phyloP scores from a whole-genome alignment of 2,797 vertebrate genomes.

The Eleutherodactylus coqui region DNA sequence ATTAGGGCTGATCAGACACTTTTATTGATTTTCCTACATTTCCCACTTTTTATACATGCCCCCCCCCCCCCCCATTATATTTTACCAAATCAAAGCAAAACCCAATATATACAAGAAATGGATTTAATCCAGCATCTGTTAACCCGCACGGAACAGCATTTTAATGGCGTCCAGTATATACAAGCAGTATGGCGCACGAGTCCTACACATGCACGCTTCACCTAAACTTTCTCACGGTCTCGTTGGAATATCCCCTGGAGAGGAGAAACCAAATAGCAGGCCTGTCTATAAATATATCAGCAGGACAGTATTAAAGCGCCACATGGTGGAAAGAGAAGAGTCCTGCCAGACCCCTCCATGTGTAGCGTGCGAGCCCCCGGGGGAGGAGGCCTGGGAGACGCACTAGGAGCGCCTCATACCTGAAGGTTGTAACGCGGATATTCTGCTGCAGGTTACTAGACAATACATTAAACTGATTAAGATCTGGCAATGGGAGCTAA shows the following conservation, averaged over 20 bases:
- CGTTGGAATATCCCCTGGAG: conserved; percentile 17
- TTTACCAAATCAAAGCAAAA: too few relatives aligned
- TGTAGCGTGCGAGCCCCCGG: neutral
- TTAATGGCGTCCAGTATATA: neutral
- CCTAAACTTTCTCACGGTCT: conserved; percentile 60
- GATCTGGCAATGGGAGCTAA: too few relatives aligned
- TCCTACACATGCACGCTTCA: neutral
- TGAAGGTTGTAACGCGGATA: too few relatives aligned
- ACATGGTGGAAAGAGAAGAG: conserved; percentile 42
- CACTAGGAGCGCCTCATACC: neutral
- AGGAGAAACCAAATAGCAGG: conserved; percentile 18
- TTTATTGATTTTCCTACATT: too few relatives aligned
- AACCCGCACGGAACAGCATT: neutral
- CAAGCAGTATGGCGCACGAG: neutral
- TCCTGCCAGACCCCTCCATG: neutral
- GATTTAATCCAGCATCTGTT: neutral
- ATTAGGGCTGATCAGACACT: too few relatives aligned
- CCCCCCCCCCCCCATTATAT: too few relatives aligned
- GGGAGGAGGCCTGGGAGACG: conserved; percentile 3
- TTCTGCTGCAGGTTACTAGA: too few relatives aligned
- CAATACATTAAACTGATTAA: too few relatives aligned
- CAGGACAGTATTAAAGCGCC: conserved; percentile 52
- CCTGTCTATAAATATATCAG: conserved; percentile 51
- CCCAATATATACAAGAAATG: neutral
- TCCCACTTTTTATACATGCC: too few relatives aligned